Base-by-base conservation (phyloP, 2,888 invertebrate species). In the Cephalotes varians region DNA sequence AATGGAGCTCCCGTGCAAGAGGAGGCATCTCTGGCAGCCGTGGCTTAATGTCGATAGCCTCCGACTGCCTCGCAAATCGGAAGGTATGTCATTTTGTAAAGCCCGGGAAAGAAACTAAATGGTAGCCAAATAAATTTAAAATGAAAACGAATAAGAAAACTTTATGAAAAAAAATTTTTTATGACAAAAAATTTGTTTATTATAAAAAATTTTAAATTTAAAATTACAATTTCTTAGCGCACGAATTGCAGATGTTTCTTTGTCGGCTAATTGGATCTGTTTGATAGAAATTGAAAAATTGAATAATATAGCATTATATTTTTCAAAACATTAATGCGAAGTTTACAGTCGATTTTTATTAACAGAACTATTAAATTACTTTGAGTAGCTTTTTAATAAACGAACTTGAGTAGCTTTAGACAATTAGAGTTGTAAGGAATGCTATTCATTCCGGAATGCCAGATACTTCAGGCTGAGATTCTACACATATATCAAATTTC, bases 1-100 rank as follows among this genome's bases (percentile, higher is more conserved):
- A 44, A 93, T 94, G 94, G 92, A 93, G 86, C 82, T 93, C 67
- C 88, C 92, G 76, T 86, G 91, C 71, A 91, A 92, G 85, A 90
- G 91, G 85, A 88, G 86, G 47, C 91, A 87, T 81, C 90, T 94
- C 65, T 94, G 94, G 94, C 94, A 94, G 84, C 94, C 94, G 77
- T 94, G 94, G 94, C 92, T 93, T 74, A 90, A 84, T 83, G 85
- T 91, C 64, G 91, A 90, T 82, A 87, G 56, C 77, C 82, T 92
- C 76, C 90, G 88, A 25, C 71, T 87, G 51, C 81, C 82, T 73
- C 88, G 87, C 69, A 91, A 90, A 56, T 15, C 31, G 25, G 37
- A 76, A 76, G 76, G 76, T 76, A 76, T 7, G 21, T 54, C 44
- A 77, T 18, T 76, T 34, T 34, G 21, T n/a, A 40, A 7, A 49